phyloP scores from a whole-genome alignment of 2,113 vertebrate species.

The Glaucidium brasilianum region DNA sequence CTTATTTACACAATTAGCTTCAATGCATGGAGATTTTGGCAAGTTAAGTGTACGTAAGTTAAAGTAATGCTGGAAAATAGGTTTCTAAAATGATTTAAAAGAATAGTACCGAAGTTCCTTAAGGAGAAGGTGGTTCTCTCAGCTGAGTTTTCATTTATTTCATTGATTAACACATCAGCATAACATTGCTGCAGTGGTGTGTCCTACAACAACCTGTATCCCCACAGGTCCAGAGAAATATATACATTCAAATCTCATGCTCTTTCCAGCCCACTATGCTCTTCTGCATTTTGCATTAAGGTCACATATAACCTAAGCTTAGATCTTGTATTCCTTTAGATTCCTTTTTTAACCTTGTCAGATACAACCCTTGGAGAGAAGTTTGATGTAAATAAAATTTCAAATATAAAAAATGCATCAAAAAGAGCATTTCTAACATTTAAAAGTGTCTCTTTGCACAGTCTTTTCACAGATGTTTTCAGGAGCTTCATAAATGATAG shows the following conservation, averaged over 20 bases:
- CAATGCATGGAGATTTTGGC: background rate
- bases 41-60: background rate
- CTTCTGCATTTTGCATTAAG: background rate
- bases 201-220: background rate
- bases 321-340: background rate
- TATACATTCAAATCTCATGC: background rate
- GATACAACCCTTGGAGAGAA: background rate
- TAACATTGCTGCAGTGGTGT: background rate
- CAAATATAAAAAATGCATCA: background rate
- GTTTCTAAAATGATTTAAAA: background rate
- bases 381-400: background rate
- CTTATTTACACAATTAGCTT: background rate
- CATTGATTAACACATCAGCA: background rate
- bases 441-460: background rate
- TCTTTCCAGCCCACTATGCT: background rate
- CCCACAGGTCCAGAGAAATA: background rate
- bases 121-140: background rate
- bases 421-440: background rate
- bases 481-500: background rate
- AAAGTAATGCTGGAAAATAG: background rate
- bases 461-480: background rate
- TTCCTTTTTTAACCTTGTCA: background rate
- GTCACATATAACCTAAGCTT: background rate
- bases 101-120: background rate
- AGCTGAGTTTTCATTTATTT: background rate